Evolutionary conservation across 2,888 invertebrate genomes (phyloP), one percentile per base, ranked within the genome.

Genomic region (Sinotaia quadrata): DNA sequence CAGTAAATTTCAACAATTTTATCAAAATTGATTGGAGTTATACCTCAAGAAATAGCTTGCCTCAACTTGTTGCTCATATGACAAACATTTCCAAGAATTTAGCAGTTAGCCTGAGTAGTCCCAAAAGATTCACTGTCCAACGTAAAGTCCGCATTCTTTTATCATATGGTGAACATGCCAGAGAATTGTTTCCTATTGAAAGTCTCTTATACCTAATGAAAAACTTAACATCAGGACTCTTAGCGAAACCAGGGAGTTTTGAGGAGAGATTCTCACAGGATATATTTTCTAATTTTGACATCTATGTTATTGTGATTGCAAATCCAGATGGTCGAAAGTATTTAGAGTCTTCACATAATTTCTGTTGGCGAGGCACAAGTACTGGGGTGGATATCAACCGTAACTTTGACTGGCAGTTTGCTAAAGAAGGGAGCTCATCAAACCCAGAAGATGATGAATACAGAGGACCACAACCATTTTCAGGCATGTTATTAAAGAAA

Each of bases 391-490:
- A 87, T 74, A 71, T 87, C 4, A 86, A 87, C 71, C 75, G 87
- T 58, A 87, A 87, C 72, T 87, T 87, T 80, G 84, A 84, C 66
- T 87, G 86, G 85, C 79, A 86, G 71, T 87, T 80, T 81, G 87
- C 84, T 15, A 79, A 79, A n/a, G 75, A 75, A 49, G 86, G 86
- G 4, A 86, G 86, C 65, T 85, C 86, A 7, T 56, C 56, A 18
- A 71, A 84, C 63, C 69, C 69, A 3, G 68, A 67, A 47, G 85
- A 86, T 78, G 87, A 85, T 65, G 86, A 87, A 73, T 85, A 82
- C 74, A 80, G 85, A 71, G 87, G 87, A 18, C 62, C 71, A 24
- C 44, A 77, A 47, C 72, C 83, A 58, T 83, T 85, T 72, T 85
- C 85, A 78, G 85, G 87, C 85, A 71, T 33, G n/a, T n/a, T n/a